Evolutionary conservation across 1,140 invertebrate genomes (phyloP), one percentile per base, ranked within the genome.

Genomic region (Euura lappo): DNA sequence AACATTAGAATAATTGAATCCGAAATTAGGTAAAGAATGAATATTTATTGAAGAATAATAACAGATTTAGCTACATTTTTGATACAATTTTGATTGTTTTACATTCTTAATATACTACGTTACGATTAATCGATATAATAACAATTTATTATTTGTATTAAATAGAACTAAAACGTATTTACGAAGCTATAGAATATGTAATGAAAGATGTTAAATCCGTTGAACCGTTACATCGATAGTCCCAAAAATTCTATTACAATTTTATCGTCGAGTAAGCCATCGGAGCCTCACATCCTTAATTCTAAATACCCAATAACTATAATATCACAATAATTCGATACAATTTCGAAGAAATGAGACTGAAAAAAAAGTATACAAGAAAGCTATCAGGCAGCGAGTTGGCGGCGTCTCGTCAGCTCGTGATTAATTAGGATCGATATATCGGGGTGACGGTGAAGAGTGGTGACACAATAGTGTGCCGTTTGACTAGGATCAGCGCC

Each of bases 401-500:
- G 79, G 65, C 81, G 80, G 74, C 81, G 83, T 80, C 78, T 83
- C 6, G 72, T 81, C 45, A 83, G 70, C 71, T 84, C 83, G 51
- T 84, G 77, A 68, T 83, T 76, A 43, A 85, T 82, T 45, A 85
- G 45, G 28, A 76, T 46, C 0, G 80, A 79, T 11, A 85, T 83
- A 71, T 83, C 81, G 7, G 82, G 82, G 71, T 83, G 80, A 70
- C 80, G 80, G 70, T 80, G 82, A 10, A 68, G 42, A 28, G 79
- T 79, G 0, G 78, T 80, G 2, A 77, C 76, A 4, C 77, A 78
- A 70, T 74, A 75, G 6, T 75, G 68, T 3, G 74, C 44, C 0
- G 77, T 79, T 28, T 81, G 78, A 46, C 76, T 82, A 44, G 81
- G 80, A 75, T 84, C 82, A 1, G 83, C 83, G 13, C 83, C 83